Percentiles rank a stretch among this genome's conserved stretches.
Conservation (phyloP, 2,888 invertebrate genomes). For the Gandaritis pyraliata region DNA sequence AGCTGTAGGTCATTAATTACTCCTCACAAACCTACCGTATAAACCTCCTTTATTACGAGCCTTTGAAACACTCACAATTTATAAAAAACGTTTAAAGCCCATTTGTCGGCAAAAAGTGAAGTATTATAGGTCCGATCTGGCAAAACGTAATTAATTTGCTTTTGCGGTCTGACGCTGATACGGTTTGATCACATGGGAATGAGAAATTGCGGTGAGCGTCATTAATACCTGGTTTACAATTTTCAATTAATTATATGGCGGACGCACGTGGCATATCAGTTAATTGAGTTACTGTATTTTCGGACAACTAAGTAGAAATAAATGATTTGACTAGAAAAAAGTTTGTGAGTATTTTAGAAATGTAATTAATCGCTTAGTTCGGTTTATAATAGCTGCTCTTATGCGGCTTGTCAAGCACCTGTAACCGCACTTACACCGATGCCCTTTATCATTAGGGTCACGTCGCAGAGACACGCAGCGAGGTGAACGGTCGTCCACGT, state of each 20-base stretch:
- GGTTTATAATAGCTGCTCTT: background rate
- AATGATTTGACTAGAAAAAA: background rate
- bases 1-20: constrained; percentile 78
- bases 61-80: constrained; percentile 41
- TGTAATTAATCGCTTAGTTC: background rate
- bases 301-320: too few relatives aligned
- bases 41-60: constrained; percentile 39
- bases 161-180: constrained; percentile 25
- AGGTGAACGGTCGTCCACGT: constrained; percentile 92
- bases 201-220: constrained; percentile 24
- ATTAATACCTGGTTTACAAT: constrained; percentile 13
- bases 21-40: constrained; percentile 40
- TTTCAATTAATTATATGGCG: constrained; percentile 24
- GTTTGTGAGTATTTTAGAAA: background rate
- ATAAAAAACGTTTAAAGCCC: constrained; percentile 30
- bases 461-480: constrained; percentile 89
- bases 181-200: constrained; percentile 25
- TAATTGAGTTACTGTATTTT: constrained; percentile 7
- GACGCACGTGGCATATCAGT: constrained; percentile 7
- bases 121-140: constrained; percentile 27
- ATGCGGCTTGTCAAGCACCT: background rate
- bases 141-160: constrained; percentile 33
- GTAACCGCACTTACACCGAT: constrained; percentile 88
- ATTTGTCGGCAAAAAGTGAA: constrained; percentile 38
- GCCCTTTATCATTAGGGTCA: constrained; percentile 93